A percentile compares a stretch with the other conserved stretches of the same genome.
These are phyloP conservation scores for Hybos culiciformis DNA, from an alignment of 2,888 invertebrate species.

Conservation along the genomic window DNA sequence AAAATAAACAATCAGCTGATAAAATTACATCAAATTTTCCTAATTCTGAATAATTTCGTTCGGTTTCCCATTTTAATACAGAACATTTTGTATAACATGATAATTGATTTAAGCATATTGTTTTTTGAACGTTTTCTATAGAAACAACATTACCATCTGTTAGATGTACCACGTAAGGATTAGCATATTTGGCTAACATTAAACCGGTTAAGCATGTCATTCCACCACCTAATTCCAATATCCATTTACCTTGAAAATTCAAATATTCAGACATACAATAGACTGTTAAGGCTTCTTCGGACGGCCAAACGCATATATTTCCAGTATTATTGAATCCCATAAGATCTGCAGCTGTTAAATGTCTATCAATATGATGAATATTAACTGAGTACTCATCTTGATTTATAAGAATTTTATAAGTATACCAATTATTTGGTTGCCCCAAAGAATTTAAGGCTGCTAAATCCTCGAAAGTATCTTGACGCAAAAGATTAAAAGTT, in stretches of 20 bases:
- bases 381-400: constrained; percentile 40
- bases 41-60: constrained; percentile 27
- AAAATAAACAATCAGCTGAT: constrained; percentile 68
- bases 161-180: constrained; percentile 48
- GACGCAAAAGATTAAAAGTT: constrained; percentile 42
- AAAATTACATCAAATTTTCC: constrained; percentile 54
- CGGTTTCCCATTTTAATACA: constrained; percentile 43
- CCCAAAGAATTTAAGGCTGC: constrained; percentile 33
- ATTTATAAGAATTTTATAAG: constrained; percentile 42
- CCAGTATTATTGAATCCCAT: constrained; percentile 75
- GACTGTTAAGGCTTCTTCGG: constrained; percentile 59
- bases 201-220: constrained; percentile 73
- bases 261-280: constrained; percentile 49
- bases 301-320: constrained; percentile 68
- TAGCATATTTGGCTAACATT: constrained; percentile 52
- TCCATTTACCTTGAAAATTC: constrained; percentile 50
- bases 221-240: constrained; percentile 70
- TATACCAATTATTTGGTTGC: constrained; percentile 45
- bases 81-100: constrained; percentile 40
- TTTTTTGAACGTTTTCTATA: constrained; percentile 54
- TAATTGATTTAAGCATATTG: constrained; percentile 50
- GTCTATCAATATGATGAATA: constrained; percentile 45
- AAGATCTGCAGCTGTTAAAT: constrained; percentile 53
- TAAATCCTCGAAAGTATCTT: constrained; percentile 36
- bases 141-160: constrained; percentile 69